A percentile compares a stretch with the other conserved stretches of the same genome.
These are phyloP conservation scores for Hafferia zeledoni DNA, from an alignment of 2,797 vertebrate species.

Conservation along the genomic window DNA sequence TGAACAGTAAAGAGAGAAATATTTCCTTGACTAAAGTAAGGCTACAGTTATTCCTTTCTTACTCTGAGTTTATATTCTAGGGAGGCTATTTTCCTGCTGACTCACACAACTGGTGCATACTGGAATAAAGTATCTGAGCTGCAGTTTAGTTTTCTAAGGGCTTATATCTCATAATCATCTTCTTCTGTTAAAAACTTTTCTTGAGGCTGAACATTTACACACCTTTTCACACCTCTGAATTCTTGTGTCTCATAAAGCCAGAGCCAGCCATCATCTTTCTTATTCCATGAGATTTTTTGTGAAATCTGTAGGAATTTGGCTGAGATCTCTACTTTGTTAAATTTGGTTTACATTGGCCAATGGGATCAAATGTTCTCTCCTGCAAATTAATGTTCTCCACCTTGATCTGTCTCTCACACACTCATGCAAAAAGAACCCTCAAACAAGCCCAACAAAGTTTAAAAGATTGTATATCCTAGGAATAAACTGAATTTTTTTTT, in stretches of 20 bases:
- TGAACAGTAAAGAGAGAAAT: neutral
- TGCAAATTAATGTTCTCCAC: neutral
- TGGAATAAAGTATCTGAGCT: neutral
- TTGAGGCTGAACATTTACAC: neutral
- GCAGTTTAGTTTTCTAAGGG: neutral
- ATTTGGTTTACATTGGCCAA: neutral
- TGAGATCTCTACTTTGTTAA: neutral
- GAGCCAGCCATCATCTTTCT: neutral
- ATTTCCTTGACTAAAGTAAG: neutral
- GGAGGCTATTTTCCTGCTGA: neutral
- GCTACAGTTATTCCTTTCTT: neutral
- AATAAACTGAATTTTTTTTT: neutral
- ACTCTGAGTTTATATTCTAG: neutral
- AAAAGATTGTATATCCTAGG: neutral
- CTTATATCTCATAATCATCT: neutral
- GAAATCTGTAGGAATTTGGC: neutral
- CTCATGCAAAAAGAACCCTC: accelerated
- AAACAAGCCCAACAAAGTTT: neutral
- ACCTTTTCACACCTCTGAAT: neutral
- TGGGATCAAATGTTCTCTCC: neutral
- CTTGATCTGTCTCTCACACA: neutral
- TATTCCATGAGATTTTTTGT: neutral
- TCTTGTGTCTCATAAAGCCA: neutral
- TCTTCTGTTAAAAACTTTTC: neutral
- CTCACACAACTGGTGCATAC: neutral